phyloP scores from a whole-genome alignment of 2,797 vertebrate genomes.

The Microctenopoma lineatum region DNA sequence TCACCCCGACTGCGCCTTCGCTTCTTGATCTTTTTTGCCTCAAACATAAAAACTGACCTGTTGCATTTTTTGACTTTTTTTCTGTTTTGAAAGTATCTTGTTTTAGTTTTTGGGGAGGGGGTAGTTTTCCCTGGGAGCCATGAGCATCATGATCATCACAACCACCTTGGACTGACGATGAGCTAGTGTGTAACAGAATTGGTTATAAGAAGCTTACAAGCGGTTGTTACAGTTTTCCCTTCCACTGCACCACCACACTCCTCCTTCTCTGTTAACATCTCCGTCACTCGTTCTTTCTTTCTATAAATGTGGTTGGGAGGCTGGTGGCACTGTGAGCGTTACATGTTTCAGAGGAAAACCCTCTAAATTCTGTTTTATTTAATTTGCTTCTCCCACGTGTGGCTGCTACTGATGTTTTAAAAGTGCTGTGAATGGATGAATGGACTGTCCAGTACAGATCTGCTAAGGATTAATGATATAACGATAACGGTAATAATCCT shows the following conservation, averaged over 20 bases:
- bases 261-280: constrained; percentile 25
- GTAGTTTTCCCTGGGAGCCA: constrained; percentile 1
- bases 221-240: constrained; percentile 10
- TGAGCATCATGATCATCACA: constrained; percentile 18
- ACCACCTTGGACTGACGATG: constrained; percentile 48
- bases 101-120: constrained; percentile 20
- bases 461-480: constrained; percentile 43
- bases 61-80: constrained; percentile 50
- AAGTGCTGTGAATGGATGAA: constrained; percentile 82
- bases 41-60: constrained; percentile 65
- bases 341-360: constrained; percentile 44
- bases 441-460: constrained; percentile 51
- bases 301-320: constrained; percentile 37
- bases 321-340: constrained; percentile 64
- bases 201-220: constrained; percentile 36
- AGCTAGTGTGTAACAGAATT: constrained; percentile 41
- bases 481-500: constrained; percentile 51
- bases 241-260: constrained; percentile 55
- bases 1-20: constrained; percentile 75
- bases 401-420: constrained; percentile 82
- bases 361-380: constrained; percentile 54
- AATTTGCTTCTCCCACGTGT: constrained; percentile 67
- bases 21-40: constrained; percentile 68
- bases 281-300: constrained; percentile 16
- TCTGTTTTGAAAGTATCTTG: constrained; percentile 57